Evolutionary conservation across 2,797 vertebrate genomes (phyloP).

Genomic region (Chrosomus eos): DNA sequence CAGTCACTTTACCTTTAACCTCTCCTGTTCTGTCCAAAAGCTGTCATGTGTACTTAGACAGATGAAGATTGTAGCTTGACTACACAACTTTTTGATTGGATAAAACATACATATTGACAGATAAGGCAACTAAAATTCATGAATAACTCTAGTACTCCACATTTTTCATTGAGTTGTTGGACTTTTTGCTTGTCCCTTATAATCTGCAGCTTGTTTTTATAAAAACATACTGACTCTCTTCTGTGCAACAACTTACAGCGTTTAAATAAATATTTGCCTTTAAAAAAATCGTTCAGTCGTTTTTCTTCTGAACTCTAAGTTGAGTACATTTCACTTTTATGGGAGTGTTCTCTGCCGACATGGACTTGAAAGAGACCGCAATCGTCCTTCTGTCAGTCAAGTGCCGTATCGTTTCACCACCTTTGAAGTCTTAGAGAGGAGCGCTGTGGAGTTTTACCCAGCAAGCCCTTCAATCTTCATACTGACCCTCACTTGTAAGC

Average conservation of each 20-base stretch:
- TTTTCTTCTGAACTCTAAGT: not conserved
- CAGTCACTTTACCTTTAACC: slow-evolving; percentile 36
- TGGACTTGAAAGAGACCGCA: slow-evolving; percentile 38
- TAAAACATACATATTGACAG: not conserved
- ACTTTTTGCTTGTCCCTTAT: not conserved
- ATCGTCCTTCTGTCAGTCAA: slow-evolving; percentile 25
- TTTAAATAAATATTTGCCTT: slow-evolving; percentile 39
- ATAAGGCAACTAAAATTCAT: slow-evolving; percentile 32
- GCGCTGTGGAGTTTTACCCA: slow-evolving; percentile 38
- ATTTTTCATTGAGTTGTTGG: slow-evolving; percentile 45
- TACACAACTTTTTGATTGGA: not conserved
- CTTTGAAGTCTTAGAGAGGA: slow-evolving; percentile 39
- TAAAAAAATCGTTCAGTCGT: slow-evolving; percentile 4
- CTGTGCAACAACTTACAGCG: not conserved
- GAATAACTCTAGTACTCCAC: not conserved
- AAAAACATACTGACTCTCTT: slow-evolving; percentile 4
- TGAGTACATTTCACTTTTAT: slow-evolving; percentile 1
- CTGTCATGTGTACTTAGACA: slow-evolving; percentile 45
- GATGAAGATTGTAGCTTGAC: not conserved
- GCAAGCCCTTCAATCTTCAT: slow-evolving; percentile 65
- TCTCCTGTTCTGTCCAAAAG: slow-evolving; percentile 62
- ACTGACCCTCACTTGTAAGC: slow-evolving; percentile 65
- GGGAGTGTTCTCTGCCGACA: slow-evolving; percentile 9
- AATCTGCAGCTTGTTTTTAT: not conserved
- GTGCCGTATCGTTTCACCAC: slow-evolving; percentile 31